These are phyloP conservation scores for Pseudopodoces humilis DNA, from an alignment of 2,113 vertebrate genomes.

Conservation along the genomic window DNA sequence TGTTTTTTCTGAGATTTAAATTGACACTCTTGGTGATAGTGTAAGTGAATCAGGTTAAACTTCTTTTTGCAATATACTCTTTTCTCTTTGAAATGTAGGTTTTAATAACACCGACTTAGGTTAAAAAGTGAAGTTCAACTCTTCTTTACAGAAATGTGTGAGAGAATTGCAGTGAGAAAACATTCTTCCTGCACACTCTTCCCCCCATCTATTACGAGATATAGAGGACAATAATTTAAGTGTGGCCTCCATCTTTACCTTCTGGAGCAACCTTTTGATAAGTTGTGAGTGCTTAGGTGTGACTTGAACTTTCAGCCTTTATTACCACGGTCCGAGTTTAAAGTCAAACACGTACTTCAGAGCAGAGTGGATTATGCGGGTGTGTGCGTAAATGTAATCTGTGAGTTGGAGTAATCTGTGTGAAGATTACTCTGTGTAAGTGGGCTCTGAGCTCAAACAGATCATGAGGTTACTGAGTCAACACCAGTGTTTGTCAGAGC, in stretches of 20 bases:
- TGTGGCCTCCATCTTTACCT: background rate
- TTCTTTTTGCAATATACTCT: background rate
- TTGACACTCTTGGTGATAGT: background rate
- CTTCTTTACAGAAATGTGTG: background rate
- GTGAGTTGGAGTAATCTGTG: background rate
- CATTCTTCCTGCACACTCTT: background rate
- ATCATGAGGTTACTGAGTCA: background rate
- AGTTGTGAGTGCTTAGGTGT: background rate
- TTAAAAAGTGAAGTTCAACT: background rate
- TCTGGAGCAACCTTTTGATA: background rate
- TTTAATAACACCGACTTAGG: background rate
- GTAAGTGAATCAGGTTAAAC: background rate
- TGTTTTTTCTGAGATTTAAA: background rate
- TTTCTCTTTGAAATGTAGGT: background rate
- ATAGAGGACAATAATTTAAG: background rate
- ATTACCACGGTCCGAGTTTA: background rate
- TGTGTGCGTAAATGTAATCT: background rate
- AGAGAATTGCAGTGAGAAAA: background rate
- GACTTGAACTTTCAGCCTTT: background rate
- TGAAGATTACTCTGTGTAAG: background rate
- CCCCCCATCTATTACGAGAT: rapidly evolving
- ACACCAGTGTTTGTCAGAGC: background rate
- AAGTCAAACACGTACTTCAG: background rate
- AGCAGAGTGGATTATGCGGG: rapidly evolving
- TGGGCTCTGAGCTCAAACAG: background rate